Evolutionary conservation across 2,888 invertebrate genomes (phyloP), one percentile per base, ranked within the genome.

Genomic region (Phengaris alcon): DNA sequence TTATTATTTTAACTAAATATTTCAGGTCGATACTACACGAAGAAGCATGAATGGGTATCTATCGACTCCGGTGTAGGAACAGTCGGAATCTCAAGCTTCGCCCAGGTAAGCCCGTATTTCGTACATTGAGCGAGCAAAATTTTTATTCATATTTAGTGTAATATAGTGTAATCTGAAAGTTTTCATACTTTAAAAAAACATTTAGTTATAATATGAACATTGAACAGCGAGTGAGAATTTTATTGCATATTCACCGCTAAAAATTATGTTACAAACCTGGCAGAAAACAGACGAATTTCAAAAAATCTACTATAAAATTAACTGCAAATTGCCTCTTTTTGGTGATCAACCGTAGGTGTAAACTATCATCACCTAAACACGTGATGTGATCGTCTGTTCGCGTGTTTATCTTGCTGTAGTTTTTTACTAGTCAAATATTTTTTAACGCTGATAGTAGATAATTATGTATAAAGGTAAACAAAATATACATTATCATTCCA

Each of bases 31-130:
- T 93, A 94, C 81, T 98, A 95, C 87, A 97, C 97, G 15, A 96
- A 97, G 82, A 97, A 97, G 85, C 98, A 98, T 87, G 98, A 98
- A 90, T 98, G 98, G 98, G 95, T 98, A 46, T 94, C 96, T 46
- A 93, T 96, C 15, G 93, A 94, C 78, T 95, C 95, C 55, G 95
- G 95, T 82, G 88, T 96, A 75, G 98, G 97, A 75, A 97, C 96
- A 12, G 95, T 98, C 76, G 98, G 98, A 77, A 97, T 98, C 82
- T 97, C 97, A 75, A 93, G 96, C 81, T 97, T 97, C 89, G 98
- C 98, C 77, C 97, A 97, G 93, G 95, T 95, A 1, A 9, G 59
- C 6, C 46, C 46, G 6, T 46, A 46, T 35, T 35, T 35, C 35
- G 35, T 35, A 35, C 35, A 35, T 3, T 35, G 35, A 35, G 35